Percentiles rank a stretch among this genome's conserved stretches.
These are phyloP conservation scores for Carapus acus DNA, from an alignment of 2,797 vertebrate genomes.

Conservation along the genomic window DNA sequence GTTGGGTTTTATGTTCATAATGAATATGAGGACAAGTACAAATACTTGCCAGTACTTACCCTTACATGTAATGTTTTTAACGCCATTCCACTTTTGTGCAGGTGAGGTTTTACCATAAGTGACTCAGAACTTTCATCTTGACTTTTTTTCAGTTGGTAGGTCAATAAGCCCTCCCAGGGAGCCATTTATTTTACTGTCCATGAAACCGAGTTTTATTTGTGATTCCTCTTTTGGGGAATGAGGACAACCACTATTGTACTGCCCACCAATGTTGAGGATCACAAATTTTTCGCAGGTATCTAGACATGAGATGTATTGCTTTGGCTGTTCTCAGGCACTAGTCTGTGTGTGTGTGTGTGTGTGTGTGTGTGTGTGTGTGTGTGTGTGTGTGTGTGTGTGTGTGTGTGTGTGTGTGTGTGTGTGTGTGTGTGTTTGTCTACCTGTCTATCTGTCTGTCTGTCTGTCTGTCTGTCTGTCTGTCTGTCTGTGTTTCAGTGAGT, in stretches of 20 bases:
- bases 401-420: constrained; percentile 11
- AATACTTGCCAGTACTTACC: too few relatives aligned
- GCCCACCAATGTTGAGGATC: constrained; percentile 33
- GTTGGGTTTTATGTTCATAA: too few relatives aligned
- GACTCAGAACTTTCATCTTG: too few relatives aligned
- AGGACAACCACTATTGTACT: constrained; percentile 30
- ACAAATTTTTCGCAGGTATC: constrained; percentile 51
- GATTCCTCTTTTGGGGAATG: constrained; percentile 25
- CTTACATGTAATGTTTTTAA: too few relatives aligned
- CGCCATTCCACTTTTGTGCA: too few relatives aligned
- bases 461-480: constrained; percentile 29
- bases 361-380: constrained; percentile 11
- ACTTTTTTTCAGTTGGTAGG: constrained; percentile 29
- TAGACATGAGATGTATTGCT: constrained; percentile 61
- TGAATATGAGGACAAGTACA: too few relatives aligned
- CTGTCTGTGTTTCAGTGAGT: constrained; percentile 40
- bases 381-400: too few relatives aligned
- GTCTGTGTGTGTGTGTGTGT: constrained; percentile 11
- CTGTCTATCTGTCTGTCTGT: too few relatives aligned
- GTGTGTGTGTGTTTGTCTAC: constrained; percentile 9
- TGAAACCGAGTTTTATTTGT: constrained; percentile 57
- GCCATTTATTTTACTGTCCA: constrained; percentile 35
- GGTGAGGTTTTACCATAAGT: too few relatives aligned
- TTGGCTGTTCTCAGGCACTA: constrained; percentile 31
- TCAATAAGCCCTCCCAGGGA: constrained; percentile 29